Base-by-base conservation (phyloP, 2,888 invertebrate species). In the Germaria angustata region DNA sequence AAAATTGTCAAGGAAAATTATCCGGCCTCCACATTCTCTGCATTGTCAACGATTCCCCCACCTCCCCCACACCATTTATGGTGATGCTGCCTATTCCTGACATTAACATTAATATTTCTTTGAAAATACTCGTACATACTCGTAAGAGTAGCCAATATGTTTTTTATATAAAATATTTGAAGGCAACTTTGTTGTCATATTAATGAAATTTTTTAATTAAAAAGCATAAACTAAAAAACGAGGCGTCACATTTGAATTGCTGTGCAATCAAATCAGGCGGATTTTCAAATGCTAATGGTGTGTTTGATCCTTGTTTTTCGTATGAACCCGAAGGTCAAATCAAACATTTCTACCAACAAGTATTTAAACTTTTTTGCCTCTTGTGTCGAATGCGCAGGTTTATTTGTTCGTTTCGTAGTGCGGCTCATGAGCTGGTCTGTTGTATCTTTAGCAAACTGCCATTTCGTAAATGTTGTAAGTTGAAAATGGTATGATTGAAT, bases 401-500 rank as follows among this genome's bases (percentile, higher is more conserved):
- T 22, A 6, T 17, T 41, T 32, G 13, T 28, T 59, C 11, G 28
- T 51, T n/a, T 39, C 32, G 28, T 3, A 36, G 49, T 61, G 20
- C 68, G n/a, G 41, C 3, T 7, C 28, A 20, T 11, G 34, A 57
- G 20, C 13, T 17, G 24, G 61, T 57, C 8, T 8, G 17, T 36
- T 4, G 28, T 59, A 51, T 66, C 59, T 72, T 34, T 15, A 51
- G 53, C 44, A 71, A 72, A 51, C 36, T 76, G 71, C 76, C 71
- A 72, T 76, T 66, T 57, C n/a, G 63, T 44, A 57, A 65, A 75
- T 53, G 32, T 46, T 44, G 39, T 22, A 51, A n/a, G n/a, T n/a
- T n/a, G n/a, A n/a, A n/a, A n/a, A n/a, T 9, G 13, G 9, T 4
- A 28, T 65, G 0, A 32, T 9, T 28, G 1, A 24, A 28, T 53